phyloP scores from a whole-genome alignment of 1,140 invertebrate species.

The Zaprionus gabonicus region DNA sequence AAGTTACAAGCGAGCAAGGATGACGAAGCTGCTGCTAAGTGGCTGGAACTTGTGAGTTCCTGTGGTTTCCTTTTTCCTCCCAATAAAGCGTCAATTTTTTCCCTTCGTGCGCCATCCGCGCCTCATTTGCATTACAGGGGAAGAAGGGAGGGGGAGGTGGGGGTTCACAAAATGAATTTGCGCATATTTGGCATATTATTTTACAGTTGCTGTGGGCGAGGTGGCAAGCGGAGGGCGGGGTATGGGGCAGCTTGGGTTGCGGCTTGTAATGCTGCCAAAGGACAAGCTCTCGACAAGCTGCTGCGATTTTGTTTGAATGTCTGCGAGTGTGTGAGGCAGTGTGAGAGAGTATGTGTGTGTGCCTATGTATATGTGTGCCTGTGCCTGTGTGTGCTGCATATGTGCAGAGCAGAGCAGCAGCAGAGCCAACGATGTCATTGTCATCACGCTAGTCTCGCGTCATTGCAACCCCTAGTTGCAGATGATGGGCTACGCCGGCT shows the following conservation, averaged over 20 bases:
- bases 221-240: no score
- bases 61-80: conserved; percentile 54
- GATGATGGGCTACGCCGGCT: background rate
- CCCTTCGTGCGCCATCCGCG: conserved; percentile 14
- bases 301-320: conserved; percentile 42
- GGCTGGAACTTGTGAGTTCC: conserved; percentile 70
- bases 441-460: conserved; percentile 63
- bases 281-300: conserved; percentile 53
- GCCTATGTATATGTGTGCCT: background rate
- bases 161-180: conserved; percentile 64
- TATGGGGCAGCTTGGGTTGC: background rate
- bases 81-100: conserved; percentile 28
- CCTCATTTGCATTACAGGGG: conserved; percentile 62
- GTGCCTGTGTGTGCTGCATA: conserved; percentile 52
- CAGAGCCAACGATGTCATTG: conserved; percentile 54
- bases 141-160: background rate
- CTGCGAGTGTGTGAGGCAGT: no score
- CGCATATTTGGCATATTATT: conserved; percentile 81
- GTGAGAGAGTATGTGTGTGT: conserved; percentile 12
- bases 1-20: conserved; percentile 47
- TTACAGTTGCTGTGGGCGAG: conserved; percentile 34
- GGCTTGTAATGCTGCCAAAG: conserved; percentile 5
- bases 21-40: conserved; percentile 73
- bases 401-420: conserved; percentile 47
- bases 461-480: conserved; percentile 65